Evolutionary conservation across 2,888 invertebrate genomes (phyloP), one percentile per base, ranked within the genome.

Genomic region (Biston betularia): DNA sequence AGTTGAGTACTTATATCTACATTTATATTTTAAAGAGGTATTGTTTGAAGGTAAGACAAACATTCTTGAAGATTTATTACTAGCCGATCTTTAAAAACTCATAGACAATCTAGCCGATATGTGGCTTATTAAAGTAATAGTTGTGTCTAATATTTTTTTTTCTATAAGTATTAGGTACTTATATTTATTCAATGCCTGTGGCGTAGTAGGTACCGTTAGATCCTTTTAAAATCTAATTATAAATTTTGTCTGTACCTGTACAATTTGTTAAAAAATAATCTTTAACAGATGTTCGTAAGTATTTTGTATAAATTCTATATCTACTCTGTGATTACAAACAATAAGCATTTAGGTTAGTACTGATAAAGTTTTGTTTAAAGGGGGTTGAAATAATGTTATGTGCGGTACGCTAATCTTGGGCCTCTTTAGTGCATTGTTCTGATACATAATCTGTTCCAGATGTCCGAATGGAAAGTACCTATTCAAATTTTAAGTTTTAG

Each of bases 391-490:
- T 35, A 62, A 71, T 67, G 69, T 67, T 46, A 42, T 54, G 50
- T 35, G 35, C 34, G 35, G 45, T 35, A 8, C 10, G 8, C 8
- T 56, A 12, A 14, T 50, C 35, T 0, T 50, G 34, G 7, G 35
- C 8, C 9, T n/a, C 12, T 50, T n/a, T n/a, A n/a, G n/a, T 34
- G 45, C 35, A 58, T 58, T 58, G 48, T 40, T 14, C n/a, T 53
- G 8, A 11, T 10, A 15, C 10, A n/a, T 62, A 62, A 62, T 58
- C 68, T 62, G 7, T 57, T 45, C 60, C 72, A 72, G 72, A 72
- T 72, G 69, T 50, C 50, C 24, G 9, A 14, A 42, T 38, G 38
- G 11, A 11, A 9, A 8, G 11, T 68, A n/a, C n/a, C n/a, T n/a
- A n/a, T n/a, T n/a, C n/a, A n/a, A n/a, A 72, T 69, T 65, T 49